These are phyloP conservation scores for Argya squamiceps DNA, from an alignment of 2,797 vertebrate species.

Conservation along the genomic window DNA sequence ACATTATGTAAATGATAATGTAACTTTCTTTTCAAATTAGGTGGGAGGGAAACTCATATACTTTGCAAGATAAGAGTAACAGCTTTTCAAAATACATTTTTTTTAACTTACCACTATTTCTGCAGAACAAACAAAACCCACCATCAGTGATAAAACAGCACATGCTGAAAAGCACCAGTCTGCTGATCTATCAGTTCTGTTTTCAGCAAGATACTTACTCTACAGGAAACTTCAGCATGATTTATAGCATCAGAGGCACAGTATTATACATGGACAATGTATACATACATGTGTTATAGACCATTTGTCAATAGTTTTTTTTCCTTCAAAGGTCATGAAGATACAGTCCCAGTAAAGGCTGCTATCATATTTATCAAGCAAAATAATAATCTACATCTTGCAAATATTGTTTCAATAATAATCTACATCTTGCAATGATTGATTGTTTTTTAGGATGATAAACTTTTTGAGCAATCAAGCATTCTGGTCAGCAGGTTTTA, in stretches of 20 bases:
- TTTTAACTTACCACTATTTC: not conserved
- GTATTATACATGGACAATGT: not conserved
- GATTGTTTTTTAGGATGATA: not conserved
- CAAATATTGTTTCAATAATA: not conserved
- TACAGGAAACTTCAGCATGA: slow-evolving; percentile 38
- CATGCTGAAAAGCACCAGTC: not conserved
- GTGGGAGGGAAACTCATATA: not conserved
- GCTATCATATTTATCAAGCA: not conserved
- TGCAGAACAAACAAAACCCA: not conserved
- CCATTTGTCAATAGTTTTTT: not conserved
- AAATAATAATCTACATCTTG: not conserved
- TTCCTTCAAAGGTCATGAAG: not conserved
- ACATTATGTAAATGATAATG: not conserved
- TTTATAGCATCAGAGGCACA: not conserved
- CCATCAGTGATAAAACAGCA: not conserved
- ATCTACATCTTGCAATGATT: not conserved
- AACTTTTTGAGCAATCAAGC: not conserved
- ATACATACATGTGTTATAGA: not conserved
- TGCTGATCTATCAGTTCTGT: not conserved
- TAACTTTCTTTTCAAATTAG: not conserved
- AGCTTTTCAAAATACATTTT: not conserved
- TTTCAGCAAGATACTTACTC: slow-evolving; percentile 11
- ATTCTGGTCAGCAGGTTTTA: not conserved
- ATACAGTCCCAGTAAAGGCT: not conserved
- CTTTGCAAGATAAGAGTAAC: not conserved